Evolutionary conservation across 2,797 vertebrate species (phyloP).

Genomic region (Scarus forsteni): DNA sequence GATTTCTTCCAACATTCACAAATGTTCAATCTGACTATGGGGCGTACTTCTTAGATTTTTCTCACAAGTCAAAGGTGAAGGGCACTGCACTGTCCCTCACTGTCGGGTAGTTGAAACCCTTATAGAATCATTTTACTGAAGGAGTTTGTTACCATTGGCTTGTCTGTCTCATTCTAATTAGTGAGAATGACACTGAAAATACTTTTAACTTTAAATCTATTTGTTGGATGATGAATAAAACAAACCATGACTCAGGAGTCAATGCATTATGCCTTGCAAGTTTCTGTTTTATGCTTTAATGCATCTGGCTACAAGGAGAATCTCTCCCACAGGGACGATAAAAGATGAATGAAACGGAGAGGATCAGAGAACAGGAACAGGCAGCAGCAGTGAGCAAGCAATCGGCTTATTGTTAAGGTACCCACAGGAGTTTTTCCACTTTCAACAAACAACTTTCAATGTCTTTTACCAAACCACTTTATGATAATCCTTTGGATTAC

Average conservation of each 20-base stretch:
- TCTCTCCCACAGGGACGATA: conserved; percentile 27
- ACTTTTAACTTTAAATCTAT: conserved; percentile 3
- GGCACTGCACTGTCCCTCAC: too few species aligned
- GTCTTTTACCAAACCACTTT: neutral
- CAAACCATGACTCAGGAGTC: conserved; percentile 25
- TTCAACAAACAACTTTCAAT: conserved; percentile 19
- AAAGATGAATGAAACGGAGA: conserved; percentile 40
- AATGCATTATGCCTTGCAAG: conserved; percentile 9
- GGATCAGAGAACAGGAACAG: conserved; percentile 37
- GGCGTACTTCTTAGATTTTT: too few species aligned
- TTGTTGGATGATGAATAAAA: conserved; percentile 15
- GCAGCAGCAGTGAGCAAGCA: conserved; percentile 13
- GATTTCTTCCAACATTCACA: too few species aligned
- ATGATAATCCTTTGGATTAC: neutral
- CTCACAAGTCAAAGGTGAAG: too few species aligned
- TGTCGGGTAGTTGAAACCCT: neutral
- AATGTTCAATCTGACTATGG: too few species aligned
- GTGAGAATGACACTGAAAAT: conserved; percentile 1
- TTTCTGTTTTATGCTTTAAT: conserved; percentile 46
- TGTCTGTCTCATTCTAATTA: conserved; percentile 1
- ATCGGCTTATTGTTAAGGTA: conserved; percentile 19
- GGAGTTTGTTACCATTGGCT: neutral
- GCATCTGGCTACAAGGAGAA: conserved; percentile 38
- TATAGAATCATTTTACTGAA: neutral
- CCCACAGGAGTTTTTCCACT: conserved; percentile 20